These are phyloP conservation scores for Mimumesa dahlbomi DNA, from an alignment of 2,888 invertebrate species.

Conservation along the genomic window DNA sequence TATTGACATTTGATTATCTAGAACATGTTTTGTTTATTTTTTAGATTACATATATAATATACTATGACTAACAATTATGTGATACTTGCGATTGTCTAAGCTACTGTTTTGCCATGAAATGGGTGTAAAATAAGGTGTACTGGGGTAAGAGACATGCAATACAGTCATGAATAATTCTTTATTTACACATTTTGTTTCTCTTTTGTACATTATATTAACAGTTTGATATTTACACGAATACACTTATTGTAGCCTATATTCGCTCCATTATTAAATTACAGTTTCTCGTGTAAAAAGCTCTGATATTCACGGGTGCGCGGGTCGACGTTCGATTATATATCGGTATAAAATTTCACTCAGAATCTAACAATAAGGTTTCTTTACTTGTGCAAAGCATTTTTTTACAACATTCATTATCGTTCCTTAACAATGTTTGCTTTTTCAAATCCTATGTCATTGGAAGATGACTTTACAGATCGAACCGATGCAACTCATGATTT, in stretches of 20 bases:
- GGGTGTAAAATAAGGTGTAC: too few relatives aligned
- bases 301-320: constrained; percentile 5
- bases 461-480: background rate
- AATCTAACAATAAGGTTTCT: constrained; percentile 4
- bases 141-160: constrained; percentile 2
- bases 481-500: background rate
- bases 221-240: constrained; percentile 55
- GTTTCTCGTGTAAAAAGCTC: constrained; percentile 47
- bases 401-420: too few relatives aligned
- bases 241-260: constrained; percentile 14
- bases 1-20: too few relatives aligned
- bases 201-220: constrained; percentile 55
- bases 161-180: constrained; percentile 31
- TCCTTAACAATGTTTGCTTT: too few relatives aligned
- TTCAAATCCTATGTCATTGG: too few relatives aligned
- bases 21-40: too few relatives aligned
- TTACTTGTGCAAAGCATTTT: too few relatives aligned
- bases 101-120: too few relatives aligned
- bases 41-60: too few relatives aligned
- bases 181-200: constrained; percentile 42
- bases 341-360: constrained; percentile 37
- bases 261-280: constrained; percentile 5
- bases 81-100: too few relatives aligned
- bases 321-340: background rate
- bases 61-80: too few relatives aligned